Evolutionary conservation across 1,140 invertebrate genomes (phyloP).

Genomic region (Nymphalis io): DNA sequence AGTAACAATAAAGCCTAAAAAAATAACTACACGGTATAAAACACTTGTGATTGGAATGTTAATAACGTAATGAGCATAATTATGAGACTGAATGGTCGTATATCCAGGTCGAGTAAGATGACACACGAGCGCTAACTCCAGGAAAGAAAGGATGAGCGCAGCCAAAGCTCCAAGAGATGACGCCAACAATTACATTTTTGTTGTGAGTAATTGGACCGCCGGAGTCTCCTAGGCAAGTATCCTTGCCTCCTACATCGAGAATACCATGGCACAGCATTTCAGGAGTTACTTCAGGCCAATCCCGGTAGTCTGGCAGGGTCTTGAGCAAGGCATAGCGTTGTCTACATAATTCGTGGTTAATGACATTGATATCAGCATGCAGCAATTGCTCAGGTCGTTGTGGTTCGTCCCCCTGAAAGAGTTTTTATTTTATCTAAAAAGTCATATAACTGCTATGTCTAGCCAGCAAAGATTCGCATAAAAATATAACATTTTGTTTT

Average conservation of each 20-base stretch:
- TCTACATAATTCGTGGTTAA: constrained; percentile 65
- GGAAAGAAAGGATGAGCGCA: constrained; percentile 79
- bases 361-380: constrained; percentile 69
- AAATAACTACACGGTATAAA: no score
- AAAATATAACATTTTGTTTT: no score
- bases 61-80: no score
- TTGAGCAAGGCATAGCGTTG: constrained; percentile 59
- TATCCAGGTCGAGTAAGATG: constrained; percentile 81
- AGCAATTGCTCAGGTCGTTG: no score
- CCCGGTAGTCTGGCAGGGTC: constrained; percentile 33
- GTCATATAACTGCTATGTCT: no score
- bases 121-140: constrained; percentile 79
- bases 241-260: constrained; percentile 54
- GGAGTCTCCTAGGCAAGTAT: constrained; percentile 85
- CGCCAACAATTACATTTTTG: constrained; percentile 72
- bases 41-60: no score
- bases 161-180: constrained; percentile 82
- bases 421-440: no score
- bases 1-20: no score
- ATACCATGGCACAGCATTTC: constrained; percentile 67
- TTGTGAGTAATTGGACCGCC: constrained; percentile 83
- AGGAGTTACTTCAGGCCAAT: constrained; percentile 51
- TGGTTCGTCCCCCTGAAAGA: no score
- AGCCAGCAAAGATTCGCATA: no score
- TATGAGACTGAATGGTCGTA: no score